Percentiles rank a stretch among this genome's conserved stretches.
Conservation (phyloP, 2,888 invertebrate genomes). For the Nephrocerus scutellatus region DNA sequence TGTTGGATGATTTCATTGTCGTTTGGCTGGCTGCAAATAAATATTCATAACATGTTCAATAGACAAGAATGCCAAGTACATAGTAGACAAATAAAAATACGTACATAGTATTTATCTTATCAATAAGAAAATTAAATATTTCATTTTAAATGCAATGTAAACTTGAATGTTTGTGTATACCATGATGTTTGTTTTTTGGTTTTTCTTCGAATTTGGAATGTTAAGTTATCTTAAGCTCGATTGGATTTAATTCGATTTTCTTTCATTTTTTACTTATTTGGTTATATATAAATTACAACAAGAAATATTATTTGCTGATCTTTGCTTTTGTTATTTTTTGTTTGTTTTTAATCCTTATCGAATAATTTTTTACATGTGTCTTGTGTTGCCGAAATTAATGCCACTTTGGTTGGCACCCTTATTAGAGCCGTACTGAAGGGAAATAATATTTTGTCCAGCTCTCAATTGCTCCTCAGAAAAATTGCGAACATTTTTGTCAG, state of each 20-base stretch:
- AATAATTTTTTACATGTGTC: slow-evolving; percentile 78
- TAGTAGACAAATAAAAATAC: slow-evolving; percentile 23
- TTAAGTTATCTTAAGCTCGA: too few species aligned
- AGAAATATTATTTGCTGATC: slow-evolving; percentile 9
- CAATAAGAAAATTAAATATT: slow-evolving; percentile 19
- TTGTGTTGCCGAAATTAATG: slow-evolving; percentile 93
- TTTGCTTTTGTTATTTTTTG: too few species aligned
- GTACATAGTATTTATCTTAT: slow-evolving; percentile 30
- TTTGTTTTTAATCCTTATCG: slow-evolving; percentile 2
- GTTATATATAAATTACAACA: slow-evolving; percentile 14
- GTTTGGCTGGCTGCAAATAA: too few species aligned
- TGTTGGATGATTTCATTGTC: slow-evolving; percentile 13
- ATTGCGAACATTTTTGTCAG: slow-evolving; percentile 87
- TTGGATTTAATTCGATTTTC: too few species aligned
- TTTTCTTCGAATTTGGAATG: slow-evolving; percentile 24
- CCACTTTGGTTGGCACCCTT: slow-evolving; percentile 96
- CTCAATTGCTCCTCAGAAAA: slow-evolving; percentile 92
- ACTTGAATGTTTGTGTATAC: too few species aligned
- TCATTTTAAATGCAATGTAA: slow-evolving; percentile 19
- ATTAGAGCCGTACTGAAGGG: slow-evolving; percentile 94
- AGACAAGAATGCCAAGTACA: too few species aligned
- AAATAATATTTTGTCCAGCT: slow-evolving; percentile 88
- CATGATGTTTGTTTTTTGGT: slow-evolving; percentile 14
- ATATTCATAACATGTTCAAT: too few species aligned
- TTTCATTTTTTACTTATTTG: too few species aligned